Evolutionary conservation across 2,113 vertebrate species (phyloP).

Genomic region (Leptodactylus fuscus): DNA sequence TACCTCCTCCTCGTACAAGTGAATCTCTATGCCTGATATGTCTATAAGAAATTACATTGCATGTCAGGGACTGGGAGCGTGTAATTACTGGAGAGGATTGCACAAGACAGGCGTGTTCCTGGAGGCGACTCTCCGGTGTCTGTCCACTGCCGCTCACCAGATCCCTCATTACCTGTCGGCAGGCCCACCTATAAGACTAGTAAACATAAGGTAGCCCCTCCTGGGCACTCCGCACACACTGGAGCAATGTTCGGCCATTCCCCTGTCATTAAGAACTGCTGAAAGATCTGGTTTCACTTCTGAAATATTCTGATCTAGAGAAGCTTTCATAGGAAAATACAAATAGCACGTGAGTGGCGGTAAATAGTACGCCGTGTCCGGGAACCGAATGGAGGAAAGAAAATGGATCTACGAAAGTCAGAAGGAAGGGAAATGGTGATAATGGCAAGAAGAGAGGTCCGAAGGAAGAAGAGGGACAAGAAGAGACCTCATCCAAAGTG

Average conservation of each 20-base stretch:
- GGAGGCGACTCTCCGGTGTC: background rate
- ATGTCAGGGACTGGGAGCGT: background rate
- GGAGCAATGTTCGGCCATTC: background rate
- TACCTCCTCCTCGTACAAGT: background rate
- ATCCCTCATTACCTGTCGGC: slow-evolving; percentile 18
- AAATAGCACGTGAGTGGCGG: background rate
- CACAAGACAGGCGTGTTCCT: background rate
- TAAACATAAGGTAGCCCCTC: background rate
- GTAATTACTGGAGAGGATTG: slow-evolving; percentile 34
- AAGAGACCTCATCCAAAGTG: no score
- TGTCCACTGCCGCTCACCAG: background rate
- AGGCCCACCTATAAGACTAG: background rate
- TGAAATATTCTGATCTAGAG: background rate
- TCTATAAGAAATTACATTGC: background rate
- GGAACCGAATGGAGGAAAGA: background rate
- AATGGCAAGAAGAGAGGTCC: background rate
- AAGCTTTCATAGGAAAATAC: background rate
- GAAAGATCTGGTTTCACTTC: background rate
- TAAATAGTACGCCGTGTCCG: background rate
- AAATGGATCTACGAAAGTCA: background rate
- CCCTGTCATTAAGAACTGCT: slow-evolving; percentile 16
- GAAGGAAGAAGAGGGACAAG: no score
- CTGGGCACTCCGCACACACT: background rate
- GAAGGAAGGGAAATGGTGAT: no score
- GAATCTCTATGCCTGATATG: slow-evolving; percentile 10